These are phyloP conservation scores for Siphamia tubifer DNA, from an alignment of 2,113 vertebrate species.

Conservation along the genomic window DNA sequence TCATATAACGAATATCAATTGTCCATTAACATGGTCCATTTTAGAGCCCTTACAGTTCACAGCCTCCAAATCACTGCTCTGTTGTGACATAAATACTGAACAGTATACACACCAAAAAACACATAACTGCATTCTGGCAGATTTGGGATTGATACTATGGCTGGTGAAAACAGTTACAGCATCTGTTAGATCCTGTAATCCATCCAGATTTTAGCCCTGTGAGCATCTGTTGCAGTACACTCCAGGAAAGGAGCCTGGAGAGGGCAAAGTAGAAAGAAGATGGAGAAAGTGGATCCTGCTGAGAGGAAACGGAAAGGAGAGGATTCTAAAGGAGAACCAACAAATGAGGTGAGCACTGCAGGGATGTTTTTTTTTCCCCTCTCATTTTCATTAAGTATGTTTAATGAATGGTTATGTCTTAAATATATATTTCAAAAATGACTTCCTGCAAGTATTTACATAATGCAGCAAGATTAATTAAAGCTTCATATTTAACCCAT, in stretches of 20 bases:
- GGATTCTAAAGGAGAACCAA: background rate
- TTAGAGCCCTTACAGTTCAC: background rate
- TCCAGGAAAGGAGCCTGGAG: slow-evolving; percentile 33
- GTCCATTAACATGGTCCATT: too few relatives aligned
- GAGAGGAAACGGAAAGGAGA: background rate
- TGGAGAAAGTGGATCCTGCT: background rate
- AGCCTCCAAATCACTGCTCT: background rate
- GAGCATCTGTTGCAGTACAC: slow-evolving; percentile 61
- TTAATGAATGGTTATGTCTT: too few relatives aligned
- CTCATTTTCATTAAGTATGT: too few relatives aligned
- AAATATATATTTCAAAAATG: too few relatives aligned
- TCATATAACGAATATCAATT: too few relatives aligned
- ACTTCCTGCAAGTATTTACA: too few relatives aligned
- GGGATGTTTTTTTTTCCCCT: too few relatives aligned
- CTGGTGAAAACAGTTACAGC: slow-evolving; percentile 55
- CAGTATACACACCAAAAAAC: slow-evolving; percentile 9
- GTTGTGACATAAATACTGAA: background rate
- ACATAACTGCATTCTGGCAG: slow-evolving; percentile 18
- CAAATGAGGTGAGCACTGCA: background rate
- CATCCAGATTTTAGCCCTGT: slow-evolving; percentile 56
- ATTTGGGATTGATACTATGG: slow-evolving; percentile 9
- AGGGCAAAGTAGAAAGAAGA: background rate
- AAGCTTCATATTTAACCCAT: too few relatives aligned
- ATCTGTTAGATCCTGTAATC: slow-evolving; percentile 72
- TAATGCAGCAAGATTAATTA: too few relatives aligned